Base-by-base conservation (phyloP, 2,113 vertebrate genomes). In the Tapirus terrestris region DNA sequence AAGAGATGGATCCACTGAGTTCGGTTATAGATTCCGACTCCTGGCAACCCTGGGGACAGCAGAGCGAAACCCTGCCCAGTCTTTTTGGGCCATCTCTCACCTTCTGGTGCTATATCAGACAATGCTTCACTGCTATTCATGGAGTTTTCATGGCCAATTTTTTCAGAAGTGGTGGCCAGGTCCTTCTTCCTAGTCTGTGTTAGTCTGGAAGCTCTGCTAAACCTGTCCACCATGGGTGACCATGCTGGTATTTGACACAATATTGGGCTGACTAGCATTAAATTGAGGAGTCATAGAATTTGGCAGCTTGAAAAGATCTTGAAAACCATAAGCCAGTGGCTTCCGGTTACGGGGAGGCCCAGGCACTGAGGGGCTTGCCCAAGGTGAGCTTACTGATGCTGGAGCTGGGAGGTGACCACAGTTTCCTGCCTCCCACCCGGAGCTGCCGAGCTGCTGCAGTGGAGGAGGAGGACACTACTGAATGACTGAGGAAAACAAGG, bases 301-400 rank as follows among this genome's bases (percentile, higher is more conserved):
- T 72, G n/a, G 23, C 51, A 65, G 58, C 39, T 92, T 61, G 29
- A 77, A 70, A 27, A 33, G 36, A 65, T 43, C 31, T 70, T 72
- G 43, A 58, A 58, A 73, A 39, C 21, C 63, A 39, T 6, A 77
- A n/a, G 5, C 23, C 53, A 94, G 31, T 56, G 33, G 21, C 33
- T 2, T 58, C 31, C 18, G 63, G 70, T 89, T 14, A 17, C 1
- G 68, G 23, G n/a, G 31, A 53, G 45, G 3, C 27, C 9, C 13
- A 0, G 10, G 7, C 11, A 7, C 21, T 36, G 8, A 76, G 23
- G 5, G 23, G 18, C n/a, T 70, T 60, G 20, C 0, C 1, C 21
- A 16, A 14, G 17, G n/a, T 45, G 7, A 75, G 8, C 33, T 60
- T 51, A 79, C 36, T 58, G 58, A 73, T n/a, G 33, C n/a, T 45